Base-by-base conservation (phyloP, 2,797 vertebrate genomes). In the Protonibea diacanthus region DNA sequence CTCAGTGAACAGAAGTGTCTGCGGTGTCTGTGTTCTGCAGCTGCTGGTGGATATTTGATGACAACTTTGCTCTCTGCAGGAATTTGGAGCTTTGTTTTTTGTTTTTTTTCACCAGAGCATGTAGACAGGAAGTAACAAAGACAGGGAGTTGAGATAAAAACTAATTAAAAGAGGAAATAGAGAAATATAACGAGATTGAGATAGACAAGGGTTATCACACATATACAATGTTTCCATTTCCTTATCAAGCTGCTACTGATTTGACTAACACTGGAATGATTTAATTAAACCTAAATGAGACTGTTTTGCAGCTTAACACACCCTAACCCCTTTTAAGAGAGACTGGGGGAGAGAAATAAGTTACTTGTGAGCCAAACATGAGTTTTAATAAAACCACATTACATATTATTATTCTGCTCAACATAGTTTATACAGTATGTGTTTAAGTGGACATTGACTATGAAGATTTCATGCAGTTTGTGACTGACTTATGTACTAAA, bases 211-310 rank as follows among this genome's bases (percentile, higher is more conserved):
- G 25, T 29, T 20, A 25, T 4, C 33, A 33, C 14, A 33, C 25
- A 40, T 15, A 29, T 4, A 63, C 18, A 21, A 14, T 2, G 23
- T 33, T 14, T 42, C 14, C 18, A 14, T 21, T 29, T 56, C 20
- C 10, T 49, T 57, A 57, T 40, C n/a, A 47, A 57, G 10, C 0
- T 49, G 64, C 40, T 47, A 47, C 57, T 51, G 27, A 76, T 40
- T 47, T n/a, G 2, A n/a, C 47, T 44, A 14, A 48, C 40, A 48
- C 21, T 27, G 3, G 12, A n/a, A n/a, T 67, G 13, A 27, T 21
- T 57, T 38, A 49, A 57, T 77, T 29, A 63, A 33, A 25, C 6
- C 51, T 49, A 55, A 61, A 72, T 72, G 12, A 53, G 55, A 42
- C 45, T 21, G 38, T 45, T 72, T 12, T 20, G 48, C 38, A 53